A percentile compares a stretch with the other conserved stretches of the same genome.
phyloP scores from a whole-genome alignment of 2,797 vertebrate species.

The Cossypha caffra region DNA sequence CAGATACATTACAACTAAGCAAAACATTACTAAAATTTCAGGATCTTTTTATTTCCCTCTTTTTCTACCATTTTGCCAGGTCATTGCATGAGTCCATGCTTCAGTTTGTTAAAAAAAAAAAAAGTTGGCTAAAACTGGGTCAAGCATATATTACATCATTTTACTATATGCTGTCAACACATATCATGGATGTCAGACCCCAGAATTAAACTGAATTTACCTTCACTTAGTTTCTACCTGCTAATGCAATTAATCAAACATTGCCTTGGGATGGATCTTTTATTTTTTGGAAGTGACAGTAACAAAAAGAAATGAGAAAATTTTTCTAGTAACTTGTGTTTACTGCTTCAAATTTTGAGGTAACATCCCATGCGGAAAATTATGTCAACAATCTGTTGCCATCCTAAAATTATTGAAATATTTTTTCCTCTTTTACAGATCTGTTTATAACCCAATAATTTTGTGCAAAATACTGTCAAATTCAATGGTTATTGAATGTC shows the following conservation, averaged over 20 bases:
- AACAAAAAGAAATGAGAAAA: neutral
- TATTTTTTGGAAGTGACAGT: neutral
- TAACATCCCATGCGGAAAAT: neutral
- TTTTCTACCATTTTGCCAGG: neutral
- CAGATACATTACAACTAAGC: neutral
- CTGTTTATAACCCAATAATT: neutral
- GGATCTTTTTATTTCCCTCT: neutral
- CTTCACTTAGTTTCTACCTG: neutral
- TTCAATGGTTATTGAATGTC: neutral
- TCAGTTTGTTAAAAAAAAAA: neutral
- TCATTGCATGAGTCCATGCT: neutral
- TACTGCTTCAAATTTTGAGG: neutral
- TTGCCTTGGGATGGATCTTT: neutral
- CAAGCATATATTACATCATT: neutral
- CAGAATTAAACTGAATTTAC: neutral
- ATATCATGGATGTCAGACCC: neutral
- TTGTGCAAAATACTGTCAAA: neutral
- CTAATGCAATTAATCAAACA: neutral
- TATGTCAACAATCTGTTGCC: neutral
- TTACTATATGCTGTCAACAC: neutral
- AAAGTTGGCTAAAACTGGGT: neutral
- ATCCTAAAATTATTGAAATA: neutral
- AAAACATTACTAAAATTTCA: neutral
- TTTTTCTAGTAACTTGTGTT: neutral
- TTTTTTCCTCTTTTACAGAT: neutral